A percentile compares a stretch with the other conserved stretches of the same genome.
These are phyloP conservation scores for Carcina quercana DNA, from an alignment of 2,888 invertebrate genomes.

Conservation along the genomic window DNA sequence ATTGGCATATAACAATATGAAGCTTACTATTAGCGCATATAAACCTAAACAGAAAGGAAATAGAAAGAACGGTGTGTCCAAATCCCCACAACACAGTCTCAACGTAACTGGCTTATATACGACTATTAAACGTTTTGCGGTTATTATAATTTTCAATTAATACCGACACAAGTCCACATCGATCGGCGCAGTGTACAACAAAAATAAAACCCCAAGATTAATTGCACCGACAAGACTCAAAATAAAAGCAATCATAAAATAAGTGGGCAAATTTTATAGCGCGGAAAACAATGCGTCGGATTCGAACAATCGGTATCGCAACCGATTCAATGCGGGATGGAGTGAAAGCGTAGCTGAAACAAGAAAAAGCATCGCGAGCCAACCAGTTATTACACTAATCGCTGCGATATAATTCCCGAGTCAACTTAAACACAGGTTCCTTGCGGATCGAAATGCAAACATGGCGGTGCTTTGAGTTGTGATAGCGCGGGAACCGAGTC, in stretches of 20 bases:
- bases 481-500: slow-evolving; percentile 58
- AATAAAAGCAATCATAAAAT: slow-evolving; percentile 49
- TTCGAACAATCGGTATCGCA: slow-evolving; percentile 49
- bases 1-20: no score
- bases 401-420: slow-evolving; percentile 73
- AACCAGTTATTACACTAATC: slow-evolving; percentile 76
- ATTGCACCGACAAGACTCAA: slow-evolving; percentile 32
- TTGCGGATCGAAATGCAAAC: slow-evolving; percentile 73
- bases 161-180: slow-evolving; percentile 17
- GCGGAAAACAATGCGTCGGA: slow-evolving; percentile 59
- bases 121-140: slow-evolving; percentile 22
- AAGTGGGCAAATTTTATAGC: slow-evolving; percentile 48
- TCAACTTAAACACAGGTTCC: slow-evolving; percentile 74
- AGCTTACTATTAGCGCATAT: no score
- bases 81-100: no score
- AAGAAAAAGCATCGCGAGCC: slow-evolving; percentile 59
- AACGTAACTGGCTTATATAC: no score
- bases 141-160: slow-evolving; percentile 30
- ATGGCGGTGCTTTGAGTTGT: slow-evolving; percentile 67
- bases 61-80: no score
- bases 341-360: slow-evolving; percentile 59
- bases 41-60: no score
- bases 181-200: slow-evolving; percentile 20
- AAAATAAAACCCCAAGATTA: slow-evolving; percentile 30
- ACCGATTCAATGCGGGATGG: slow-evolving; percentile 38